Conservation (phyloP, 30 jellyfish, hydroid and myxozoan genomes). For the Clytia hemisphaerica region DNA sequence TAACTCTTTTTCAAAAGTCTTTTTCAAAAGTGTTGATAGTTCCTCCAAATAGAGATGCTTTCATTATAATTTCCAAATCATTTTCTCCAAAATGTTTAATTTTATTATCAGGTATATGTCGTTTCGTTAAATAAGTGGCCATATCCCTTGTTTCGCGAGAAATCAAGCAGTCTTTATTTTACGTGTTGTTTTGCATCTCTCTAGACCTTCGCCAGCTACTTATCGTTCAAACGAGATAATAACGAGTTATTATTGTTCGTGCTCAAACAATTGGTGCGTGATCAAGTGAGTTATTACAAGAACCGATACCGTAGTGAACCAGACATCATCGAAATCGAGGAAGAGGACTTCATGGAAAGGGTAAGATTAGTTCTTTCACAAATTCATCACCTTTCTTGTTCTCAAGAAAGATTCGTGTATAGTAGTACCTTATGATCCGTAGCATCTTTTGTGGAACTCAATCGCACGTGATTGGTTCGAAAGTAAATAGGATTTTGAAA, state of each 20-base stretch:
- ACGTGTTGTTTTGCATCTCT: constrained; percentile 1
- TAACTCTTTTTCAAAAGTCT: too few species aligned
- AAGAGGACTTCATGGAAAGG: constrained; percentile 86
- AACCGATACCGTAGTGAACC: constrained; percentile 88
- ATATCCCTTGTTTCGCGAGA: neutral
- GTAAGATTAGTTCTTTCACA: constrained; percentile 18
- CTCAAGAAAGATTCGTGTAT: neutral
- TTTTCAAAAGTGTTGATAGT: too few species aligned
- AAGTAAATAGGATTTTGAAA: too few species aligned
- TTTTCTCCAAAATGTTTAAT: too few species aligned
- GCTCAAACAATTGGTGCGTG: constrained; percentile 86
- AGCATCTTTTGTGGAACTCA: too few species aligned
- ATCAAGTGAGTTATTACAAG: constrained; percentile 56
- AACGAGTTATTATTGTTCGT: constrained; percentile 74
- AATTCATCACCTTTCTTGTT: neutral
- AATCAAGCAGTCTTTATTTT: neutral
- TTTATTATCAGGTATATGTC: too few species aligned
- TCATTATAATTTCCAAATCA: too few species aligned
- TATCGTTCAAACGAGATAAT: constrained; percentile 88
- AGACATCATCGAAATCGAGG: constrained; percentile 71
- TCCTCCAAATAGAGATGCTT: too few species aligned
- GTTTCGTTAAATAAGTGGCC: too few species aligned
- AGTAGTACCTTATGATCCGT: neutral
- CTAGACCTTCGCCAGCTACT: constrained; percentile 80
- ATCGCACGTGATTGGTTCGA: too few species aligned